These are phyloP conservation scores for Ditylenchus weischeri DNA, from an alignment of 2,888 invertebrate genomes.

Conservation along the genomic window DNA sequence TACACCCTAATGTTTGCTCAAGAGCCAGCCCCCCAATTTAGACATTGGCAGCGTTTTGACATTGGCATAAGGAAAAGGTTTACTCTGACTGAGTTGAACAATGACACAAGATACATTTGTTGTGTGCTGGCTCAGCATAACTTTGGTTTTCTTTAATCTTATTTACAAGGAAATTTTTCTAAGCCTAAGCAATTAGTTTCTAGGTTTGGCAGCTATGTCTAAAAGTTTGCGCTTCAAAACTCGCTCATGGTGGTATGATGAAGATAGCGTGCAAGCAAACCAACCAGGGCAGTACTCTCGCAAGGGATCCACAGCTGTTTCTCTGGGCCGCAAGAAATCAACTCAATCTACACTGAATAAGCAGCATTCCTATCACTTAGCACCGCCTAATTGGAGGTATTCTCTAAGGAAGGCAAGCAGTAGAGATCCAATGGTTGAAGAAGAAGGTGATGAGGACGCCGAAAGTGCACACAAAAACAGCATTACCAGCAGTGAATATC, in stretches of 20 bases:
- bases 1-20: constrained; percentile 55
- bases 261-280: constrained; percentile 17
- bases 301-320: constrained; percentile 1
- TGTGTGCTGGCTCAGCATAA: constrained; percentile 58
- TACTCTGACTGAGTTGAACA: constrained; percentile 48
- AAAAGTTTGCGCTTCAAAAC: constrained; percentile 54
- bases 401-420: not conserved
- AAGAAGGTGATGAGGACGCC: not conserved
- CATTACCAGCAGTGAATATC: constrained; percentile 8
- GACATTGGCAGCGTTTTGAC: constrained; percentile 50
- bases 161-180: no score
- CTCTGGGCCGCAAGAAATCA: constrained; percentile 11
- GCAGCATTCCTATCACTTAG: not conserved
- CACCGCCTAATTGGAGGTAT: constrained; percentile 4
- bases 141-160: constrained; percentile 34
- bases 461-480: not conserved
- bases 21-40: constrained; percentile 57
- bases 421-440: constrained; percentile 1
- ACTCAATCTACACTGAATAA: constrained; percentile 10
- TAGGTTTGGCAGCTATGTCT: constrained; percentile 52
- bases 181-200: no score
- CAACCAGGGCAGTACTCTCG: constrained; percentile 1
- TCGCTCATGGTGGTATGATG: constrained; percentile 48
- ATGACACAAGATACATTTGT: constrained; percentile 54
- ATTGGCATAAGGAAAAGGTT: constrained; percentile 48